Evolutionary conservation across 2,797 vertebrate genomes (phyloP).

Genomic region (Steatocranus sp.): DNA sequence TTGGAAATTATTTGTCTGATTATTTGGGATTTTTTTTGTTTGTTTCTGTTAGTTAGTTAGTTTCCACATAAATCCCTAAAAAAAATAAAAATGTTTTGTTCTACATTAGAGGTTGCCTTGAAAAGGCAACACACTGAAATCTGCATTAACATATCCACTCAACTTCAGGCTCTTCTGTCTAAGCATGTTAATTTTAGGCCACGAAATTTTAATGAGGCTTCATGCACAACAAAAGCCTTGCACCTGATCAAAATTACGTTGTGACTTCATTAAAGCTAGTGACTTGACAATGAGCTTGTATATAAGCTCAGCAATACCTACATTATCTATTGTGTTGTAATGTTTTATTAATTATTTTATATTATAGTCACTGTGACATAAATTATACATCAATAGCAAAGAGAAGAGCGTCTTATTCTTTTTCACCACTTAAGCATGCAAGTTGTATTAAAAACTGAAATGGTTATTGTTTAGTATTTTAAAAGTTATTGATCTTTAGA

Average conservation of each 20-base stretch:
- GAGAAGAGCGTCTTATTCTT: no score
- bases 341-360: no score
- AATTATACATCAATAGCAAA: no score
- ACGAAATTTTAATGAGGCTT: background rate
- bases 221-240: background rate
- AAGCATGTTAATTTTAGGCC: background rate
- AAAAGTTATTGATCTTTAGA: no score
- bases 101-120: background rate
- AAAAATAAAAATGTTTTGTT: constrained; percentile 4
- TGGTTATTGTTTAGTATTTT: no score
- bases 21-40: background rate
- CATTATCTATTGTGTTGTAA: no score
- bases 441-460: no score
- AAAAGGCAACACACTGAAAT: background rate
- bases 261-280: no score
- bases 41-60: background rate
- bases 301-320: no score
- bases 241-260: background rate
- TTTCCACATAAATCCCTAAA: background rate
- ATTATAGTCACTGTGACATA: no score
- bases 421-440: no score
- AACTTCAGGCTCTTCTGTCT: background rate
- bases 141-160: constrained; percentile 10
- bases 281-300: no score
- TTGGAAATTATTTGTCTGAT: background rate